Evolutionary conservation across 1,140 invertebrate genomes (phyloP).

Genomic region (Sipha flava): DNA sequence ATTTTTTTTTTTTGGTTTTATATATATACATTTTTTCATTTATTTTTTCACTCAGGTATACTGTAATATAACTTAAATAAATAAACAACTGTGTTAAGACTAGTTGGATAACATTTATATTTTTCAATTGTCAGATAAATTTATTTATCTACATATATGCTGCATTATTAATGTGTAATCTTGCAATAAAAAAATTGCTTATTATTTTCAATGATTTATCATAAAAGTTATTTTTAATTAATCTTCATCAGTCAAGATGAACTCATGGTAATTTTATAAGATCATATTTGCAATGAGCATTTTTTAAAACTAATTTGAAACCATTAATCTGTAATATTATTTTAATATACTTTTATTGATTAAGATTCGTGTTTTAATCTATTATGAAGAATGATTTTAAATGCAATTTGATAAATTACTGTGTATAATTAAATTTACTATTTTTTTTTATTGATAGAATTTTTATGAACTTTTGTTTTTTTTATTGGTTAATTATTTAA

Average conservation of each 20-base stretch:
- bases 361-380: background rate
- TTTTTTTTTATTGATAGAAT: too few relatives aligned
- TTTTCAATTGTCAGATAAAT: background rate
- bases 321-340: background rate
- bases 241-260: background rate
- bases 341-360: background rate
- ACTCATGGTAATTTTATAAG: background rate
- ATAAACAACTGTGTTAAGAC: background rate
- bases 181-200: too few relatives aligned
- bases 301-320: background rate
- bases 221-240: background rate
- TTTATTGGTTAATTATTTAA: too few relatives aligned
- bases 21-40: too few relatives aligned
- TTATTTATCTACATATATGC: background rate
- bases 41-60: background rate
- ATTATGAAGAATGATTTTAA: background rate
- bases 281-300: too few relatives aligned
- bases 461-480: too few relatives aligned
- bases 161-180: background rate
- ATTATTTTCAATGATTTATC: background rate
- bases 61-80: background rate
- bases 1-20: too few relatives aligned
- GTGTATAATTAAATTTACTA: too few relatives aligned
- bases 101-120: background rate
- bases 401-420: too few relatives aligned